Evolutionary conservation across 1,140 invertebrate species (phyloP).

Genomic region (Dendroctonus ponderosae): DNA sequence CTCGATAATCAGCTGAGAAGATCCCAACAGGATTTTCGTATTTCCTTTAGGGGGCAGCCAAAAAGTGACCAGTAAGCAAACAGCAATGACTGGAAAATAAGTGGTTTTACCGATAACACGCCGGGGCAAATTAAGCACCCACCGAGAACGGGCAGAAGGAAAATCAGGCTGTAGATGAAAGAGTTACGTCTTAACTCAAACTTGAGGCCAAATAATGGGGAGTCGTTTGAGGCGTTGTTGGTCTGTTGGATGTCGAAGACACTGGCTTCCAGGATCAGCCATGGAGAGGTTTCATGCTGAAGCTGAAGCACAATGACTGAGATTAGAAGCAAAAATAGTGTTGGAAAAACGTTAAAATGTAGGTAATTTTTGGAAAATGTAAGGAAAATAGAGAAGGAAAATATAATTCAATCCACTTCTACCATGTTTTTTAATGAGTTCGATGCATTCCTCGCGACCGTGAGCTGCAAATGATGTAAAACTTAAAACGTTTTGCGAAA

Average conservation of each 20-base stretch:
- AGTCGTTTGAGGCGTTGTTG: conserved; percentile 8
- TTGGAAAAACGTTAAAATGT: too few species aligned
- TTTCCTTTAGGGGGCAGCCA: conserved; percentile 43
- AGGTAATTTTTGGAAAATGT: too few species aligned
- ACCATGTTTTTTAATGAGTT: too few species aligned
- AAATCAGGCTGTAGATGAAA: conserved; percentile 37
- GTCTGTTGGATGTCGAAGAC: conserved; percentile 17
- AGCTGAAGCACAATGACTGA: conserved; percentile 20
- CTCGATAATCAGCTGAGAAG: conserved; percentile 42
- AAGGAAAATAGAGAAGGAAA: too few species aligned
- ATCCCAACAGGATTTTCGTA: conserved; percentile 42
- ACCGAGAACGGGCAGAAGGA: conserved; percentile 44
- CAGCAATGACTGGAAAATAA: conserved; percentile 42
- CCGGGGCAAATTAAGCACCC: background rate
- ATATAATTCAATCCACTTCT: too few species aligned
- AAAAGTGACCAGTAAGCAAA: conserved; percentile 41
- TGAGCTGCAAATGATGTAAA: too few species aligned
- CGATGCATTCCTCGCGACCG: too few species aligned
- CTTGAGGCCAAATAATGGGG: conserved; percentile 32
- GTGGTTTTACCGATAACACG: background rate
- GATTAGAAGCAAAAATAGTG: background rate
- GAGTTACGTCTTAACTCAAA: conserved; percentile 41
- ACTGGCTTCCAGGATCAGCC: conserved; percentile 36
- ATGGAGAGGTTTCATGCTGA: conserved; percentile 34
- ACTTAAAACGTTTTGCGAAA: too few species aligned